Evolutionary conservation across 2,888 invertebrate genomes (phyloP).

Genomic region (Syrphus vitripennis): DNA sequence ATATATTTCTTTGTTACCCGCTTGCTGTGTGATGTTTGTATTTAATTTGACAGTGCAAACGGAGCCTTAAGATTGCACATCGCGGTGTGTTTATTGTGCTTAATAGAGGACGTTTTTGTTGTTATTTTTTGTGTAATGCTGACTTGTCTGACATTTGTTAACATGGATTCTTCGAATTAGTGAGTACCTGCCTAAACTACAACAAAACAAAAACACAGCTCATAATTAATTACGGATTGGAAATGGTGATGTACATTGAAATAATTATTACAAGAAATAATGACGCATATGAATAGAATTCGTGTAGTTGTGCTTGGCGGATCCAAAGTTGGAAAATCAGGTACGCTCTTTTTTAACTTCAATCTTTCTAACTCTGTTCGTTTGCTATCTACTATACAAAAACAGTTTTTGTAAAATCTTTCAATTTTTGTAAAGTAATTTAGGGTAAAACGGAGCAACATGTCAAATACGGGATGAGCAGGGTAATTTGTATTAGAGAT

Average conservation of each 20-base stretch:
- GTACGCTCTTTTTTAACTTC: conserved; percentile 82
- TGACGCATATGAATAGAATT: conserved; percentile 91
- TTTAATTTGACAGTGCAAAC: conserved; percentile 61
- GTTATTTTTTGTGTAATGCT: not conserved
- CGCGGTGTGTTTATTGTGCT: conserved; percentile 28
- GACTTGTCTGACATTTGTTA: not conserved
- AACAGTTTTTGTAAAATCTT: too few species aligned
- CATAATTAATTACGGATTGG: conserved; percentile 36
- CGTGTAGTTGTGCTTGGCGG: conserved; percentile 90
- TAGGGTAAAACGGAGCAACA: too few species aligned
- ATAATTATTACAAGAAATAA: conserved; percentile 75
- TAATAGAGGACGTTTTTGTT: conserved; percentile 32
- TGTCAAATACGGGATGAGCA: too few species aligned
- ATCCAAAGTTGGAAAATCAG: conserved; percentile 90
- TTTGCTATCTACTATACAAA: not conserved
- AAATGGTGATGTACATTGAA: conserved; percentile 50
- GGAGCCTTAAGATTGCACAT: conserved; percentile 43
- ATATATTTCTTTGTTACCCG: conserved; percentile 49
- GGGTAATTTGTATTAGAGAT: too few species aligned
- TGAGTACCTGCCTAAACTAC: not conserved
- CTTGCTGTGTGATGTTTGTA: conserved; percentile 45
- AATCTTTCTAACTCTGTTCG: too few species aligned
- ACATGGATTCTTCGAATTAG: not conserved
- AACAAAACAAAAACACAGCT: conserved; percentile 24
- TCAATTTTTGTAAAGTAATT: too few species aligned